phyloP scores from a whole-genome alignment of 1,140 invertebrate genomes.

The Ylistrum balloti region DNA sequence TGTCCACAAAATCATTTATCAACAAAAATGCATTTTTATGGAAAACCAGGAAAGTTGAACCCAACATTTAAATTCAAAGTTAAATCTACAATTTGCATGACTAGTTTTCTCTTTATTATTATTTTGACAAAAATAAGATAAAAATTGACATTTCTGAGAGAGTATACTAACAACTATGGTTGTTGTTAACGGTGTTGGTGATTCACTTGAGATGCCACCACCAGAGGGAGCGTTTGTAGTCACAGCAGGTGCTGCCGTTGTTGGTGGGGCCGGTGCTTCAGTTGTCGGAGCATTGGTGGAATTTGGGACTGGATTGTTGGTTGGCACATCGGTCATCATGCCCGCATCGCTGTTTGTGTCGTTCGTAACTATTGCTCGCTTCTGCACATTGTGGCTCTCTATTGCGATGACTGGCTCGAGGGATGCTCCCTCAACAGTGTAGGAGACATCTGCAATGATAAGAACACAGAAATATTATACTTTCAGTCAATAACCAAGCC shows the following conservation, averaged over 20 bases:
- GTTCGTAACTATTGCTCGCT: neutral
- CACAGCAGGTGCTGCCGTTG: neutral
- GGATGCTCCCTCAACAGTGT: conserved; percentile 20
- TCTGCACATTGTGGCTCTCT: neutral
- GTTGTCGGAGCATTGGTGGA: neutral
- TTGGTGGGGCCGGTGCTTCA: neutral
- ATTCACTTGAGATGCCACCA: neutral
- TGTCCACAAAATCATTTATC: too few species aligned
- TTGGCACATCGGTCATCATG: neutral
- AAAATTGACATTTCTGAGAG: too few species aligned
- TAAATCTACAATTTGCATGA: too few species aligned
- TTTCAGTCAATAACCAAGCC: neutral
- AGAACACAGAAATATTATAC: neutral
- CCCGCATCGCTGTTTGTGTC: neutral
- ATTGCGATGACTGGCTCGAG: neutral
- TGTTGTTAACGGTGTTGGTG: neutral
- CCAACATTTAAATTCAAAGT: too few species aligned
- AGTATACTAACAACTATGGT: neutral
- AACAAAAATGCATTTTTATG: too few species aligned
- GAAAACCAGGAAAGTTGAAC: too few species aligned
- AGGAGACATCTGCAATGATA: conserved; percentile 50
- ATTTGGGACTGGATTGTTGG: neutral
- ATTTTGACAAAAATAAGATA: too few species aligned
- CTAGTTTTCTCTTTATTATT: too few species aligned
- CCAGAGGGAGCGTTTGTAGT: neutral